Evolutionary conservation across 2,113 vertebrate genomes (phyloP).

Genomic region (Ameiurus melas): DNA sequence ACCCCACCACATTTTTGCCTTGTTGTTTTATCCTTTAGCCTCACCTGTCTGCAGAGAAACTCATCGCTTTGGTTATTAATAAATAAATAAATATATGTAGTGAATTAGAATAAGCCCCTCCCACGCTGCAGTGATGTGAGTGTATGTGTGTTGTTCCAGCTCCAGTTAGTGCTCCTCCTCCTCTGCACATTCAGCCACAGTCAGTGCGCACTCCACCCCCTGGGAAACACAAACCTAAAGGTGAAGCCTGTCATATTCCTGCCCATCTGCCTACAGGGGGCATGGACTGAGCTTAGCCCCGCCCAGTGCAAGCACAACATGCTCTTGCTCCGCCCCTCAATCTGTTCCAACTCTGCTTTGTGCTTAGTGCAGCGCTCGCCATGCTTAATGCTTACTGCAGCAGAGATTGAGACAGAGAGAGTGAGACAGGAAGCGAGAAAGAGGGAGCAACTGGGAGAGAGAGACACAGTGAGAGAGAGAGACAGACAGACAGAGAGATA

Average conservation of each 20-base stretch:
- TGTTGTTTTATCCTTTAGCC: neutral
- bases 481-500: neutral
- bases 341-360: conserved; percentile 11
- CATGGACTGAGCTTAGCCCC: conserved; percentile 61
- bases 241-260: conserved; percentile 54
- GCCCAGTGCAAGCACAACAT: neutral
- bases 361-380: conserved; percentile 4
- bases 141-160: conserved; percentile 71
- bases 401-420: neutral
- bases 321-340: conserved; percentile 40
- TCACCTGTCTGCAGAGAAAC: conserved; percentile 45
- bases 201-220: conserved; percentile 69
- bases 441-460: neutral
- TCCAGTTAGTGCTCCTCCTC: conserved; percentile 61
- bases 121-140: neutral
- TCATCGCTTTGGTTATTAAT: too few species aligned
- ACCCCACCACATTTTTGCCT: neutral
- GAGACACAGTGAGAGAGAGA: neutral
- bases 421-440: neutral
- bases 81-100: neutral
- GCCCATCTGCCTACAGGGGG: conserved; percentile 67
- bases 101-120: neutral
- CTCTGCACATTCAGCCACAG: conserved; percentile 71
- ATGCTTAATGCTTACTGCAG: neutral
- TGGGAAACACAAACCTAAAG: conserved; percentile 69